A percentile compares a stretch with the other conserved stretches of the same genome.
phyloP scores from a whole-genome alignment of 2,797 vertebrate genomes.

The Erpetoichthys calabaricus region DNA sequence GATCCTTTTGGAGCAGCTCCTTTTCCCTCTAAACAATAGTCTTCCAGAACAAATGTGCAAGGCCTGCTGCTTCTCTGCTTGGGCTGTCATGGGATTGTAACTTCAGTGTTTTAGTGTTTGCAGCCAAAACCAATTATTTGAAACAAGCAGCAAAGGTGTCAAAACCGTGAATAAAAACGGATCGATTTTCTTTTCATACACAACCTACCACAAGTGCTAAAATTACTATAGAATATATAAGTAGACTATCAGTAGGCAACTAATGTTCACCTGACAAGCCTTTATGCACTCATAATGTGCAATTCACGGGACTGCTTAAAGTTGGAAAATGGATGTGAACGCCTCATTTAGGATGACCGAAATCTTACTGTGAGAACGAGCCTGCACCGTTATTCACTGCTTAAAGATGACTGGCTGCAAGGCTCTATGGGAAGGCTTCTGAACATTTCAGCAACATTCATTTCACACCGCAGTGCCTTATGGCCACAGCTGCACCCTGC shows the following conservation, averaged over 20 bases:
- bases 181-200: too few relatives aligned
- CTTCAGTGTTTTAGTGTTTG: constrained; percentile 16
- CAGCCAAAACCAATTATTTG: constrained; percentile 9
- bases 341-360: constrained; percentile 7
- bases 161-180: too few relatives aligned
- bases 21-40: constrained; percentile 76
- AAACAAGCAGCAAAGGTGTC: constrained; percentile 2
- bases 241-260: too few relatives aligned
- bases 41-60: constrained; percentile 29
- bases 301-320: too few relatives aligned
- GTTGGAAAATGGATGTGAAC: constrained; percentile 1
- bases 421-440: constrained; percentile 19
- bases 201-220: too few relatives aligned
- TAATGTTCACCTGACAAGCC: constrained; percentile 27
- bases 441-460: constrained; percentile 24
- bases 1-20: constrained; percentile 93
- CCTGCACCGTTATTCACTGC: constrained; percentile 18
- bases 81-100: constrained; percentile 13
- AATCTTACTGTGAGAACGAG: constrained; percentile 25
- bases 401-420: constrained; percentile 19
- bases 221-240: too few relatives aligned
- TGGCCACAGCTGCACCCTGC: constrained; percentile 36
- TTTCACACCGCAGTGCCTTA: constrained; percentile 61
- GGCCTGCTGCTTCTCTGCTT: constrained; percentile 12
- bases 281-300: constrained; percentile 27